Percentiles rank a stretch among this genome's conserved stretches.
phyloP scores from a whole-genome alignment of 30 jellyfish, hydroid and myxozoan species.

The Hydractinia echinata region DNA sequence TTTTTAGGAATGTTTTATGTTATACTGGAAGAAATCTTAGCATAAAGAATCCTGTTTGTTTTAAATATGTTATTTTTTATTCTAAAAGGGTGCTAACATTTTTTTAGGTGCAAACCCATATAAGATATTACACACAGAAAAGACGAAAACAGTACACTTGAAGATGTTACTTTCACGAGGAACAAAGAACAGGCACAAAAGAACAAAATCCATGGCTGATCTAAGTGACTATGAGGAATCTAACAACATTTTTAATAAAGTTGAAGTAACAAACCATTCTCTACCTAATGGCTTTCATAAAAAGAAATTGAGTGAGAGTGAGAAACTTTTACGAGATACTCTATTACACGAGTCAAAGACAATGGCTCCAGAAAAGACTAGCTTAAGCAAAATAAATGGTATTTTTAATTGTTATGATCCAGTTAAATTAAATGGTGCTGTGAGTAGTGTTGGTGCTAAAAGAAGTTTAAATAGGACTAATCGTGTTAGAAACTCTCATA shows the following conservation, averaged over 20 bases:
- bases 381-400: slow-evolving; percentile 56
- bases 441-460: slow-evolving; percentile 33
- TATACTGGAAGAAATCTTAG: no score
- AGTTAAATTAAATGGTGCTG: slow-evolving; percentile 18
- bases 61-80: no score
- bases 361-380: slow-evolving; percentile 43
- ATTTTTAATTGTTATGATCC: slow-evolving; percentile 33
- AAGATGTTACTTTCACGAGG: slow-evolving; percentile 57
- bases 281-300: not conserved
- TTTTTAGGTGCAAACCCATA: slow-evolving; percentile 85
- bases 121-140: slow-evolving; percentile 39
- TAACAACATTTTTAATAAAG: no score
- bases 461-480: slow-evolving; percentile 39
- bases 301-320: slow-evolving; percentile 72
- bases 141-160: slow-evolving; percentile 61
- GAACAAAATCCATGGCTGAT: slow-evolving; percentile 33
- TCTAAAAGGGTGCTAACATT: not conserved
- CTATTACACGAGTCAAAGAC: slow-evolving; percentile 83
- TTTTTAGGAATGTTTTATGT: no score
- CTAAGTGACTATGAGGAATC: not conserved
- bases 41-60: no score
- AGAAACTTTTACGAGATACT: slow-evolving; percentile 72
- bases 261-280: slow-evolving; percentile 1
- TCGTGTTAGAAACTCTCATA: not conserved
- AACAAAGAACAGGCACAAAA: slow-evolving; percentile 30